A percentile compares a stretch with the other conserved stretches of the same genome.
These are phyloP conservation scores for Pseudotriccus pelzelni DNA, from an alignment of 2,797 vertebrate genomes.

Conservation along the genomic window DNA sequence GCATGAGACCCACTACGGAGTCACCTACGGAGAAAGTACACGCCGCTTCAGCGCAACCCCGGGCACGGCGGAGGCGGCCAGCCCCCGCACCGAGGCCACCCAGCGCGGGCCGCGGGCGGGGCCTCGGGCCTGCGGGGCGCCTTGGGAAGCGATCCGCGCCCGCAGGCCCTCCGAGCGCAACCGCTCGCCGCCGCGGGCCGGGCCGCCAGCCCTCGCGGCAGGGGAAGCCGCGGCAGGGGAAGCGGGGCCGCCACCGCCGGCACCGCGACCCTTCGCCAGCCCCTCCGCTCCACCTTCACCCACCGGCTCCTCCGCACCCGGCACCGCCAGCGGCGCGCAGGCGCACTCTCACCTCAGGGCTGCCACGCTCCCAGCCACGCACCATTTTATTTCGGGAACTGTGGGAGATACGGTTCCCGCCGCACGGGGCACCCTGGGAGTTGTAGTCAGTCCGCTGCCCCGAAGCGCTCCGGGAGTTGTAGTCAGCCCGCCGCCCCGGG, in stretches of 20 bases:
- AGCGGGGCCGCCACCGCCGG: too few relatives aligned
- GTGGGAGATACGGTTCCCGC: not conserved
- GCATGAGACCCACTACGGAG: not conserved
- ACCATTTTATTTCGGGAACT: not conserved
- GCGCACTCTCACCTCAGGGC: fast-evolving
- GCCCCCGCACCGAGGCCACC: fast-evolving
- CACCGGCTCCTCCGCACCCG: fast-evolving
- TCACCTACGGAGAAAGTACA: not conserved
- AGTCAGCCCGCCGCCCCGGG: not conserved
- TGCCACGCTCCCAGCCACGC: fast-evolving
- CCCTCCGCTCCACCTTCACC: fast-evolving
- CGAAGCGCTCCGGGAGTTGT: not conserved
- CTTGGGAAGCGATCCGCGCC: not conserved
- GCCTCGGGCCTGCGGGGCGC: fast-evolving
- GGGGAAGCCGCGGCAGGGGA: too few relatives aligned
- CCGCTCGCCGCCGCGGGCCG: too few relatives aligned
- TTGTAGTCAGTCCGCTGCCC: too few relatives aligned
- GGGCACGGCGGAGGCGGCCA: fast-evolving
- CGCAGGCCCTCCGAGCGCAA: too few relatives aligned
- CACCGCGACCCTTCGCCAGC: not conserved
- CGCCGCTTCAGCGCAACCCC: fast-evolving
- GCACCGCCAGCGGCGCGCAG: not conserved
- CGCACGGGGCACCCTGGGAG: not conserved
- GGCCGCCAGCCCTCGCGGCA: too few relatives aligned
- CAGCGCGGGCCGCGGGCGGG: too few relatives aligned